phyloP scores from a whole-genome alignment of 1,140 invertebrate genomes.

The Daktulosphaira vitifoliae region DNA sequence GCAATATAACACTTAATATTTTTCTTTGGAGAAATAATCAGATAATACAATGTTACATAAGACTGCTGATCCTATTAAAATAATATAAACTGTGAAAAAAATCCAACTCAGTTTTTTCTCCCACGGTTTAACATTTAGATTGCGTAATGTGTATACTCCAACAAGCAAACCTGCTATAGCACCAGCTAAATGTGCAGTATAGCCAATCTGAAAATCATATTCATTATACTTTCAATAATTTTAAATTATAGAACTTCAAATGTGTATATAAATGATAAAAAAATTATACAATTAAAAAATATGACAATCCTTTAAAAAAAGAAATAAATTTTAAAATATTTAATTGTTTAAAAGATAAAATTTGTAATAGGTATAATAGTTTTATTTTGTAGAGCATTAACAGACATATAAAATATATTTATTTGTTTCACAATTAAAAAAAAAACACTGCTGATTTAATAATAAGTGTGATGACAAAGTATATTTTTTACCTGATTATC shows the following conservation, averaged over 20 bases:
- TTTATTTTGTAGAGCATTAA: too few relatives aligned
- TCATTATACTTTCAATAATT: neutral
- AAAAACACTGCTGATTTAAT: too few relatives aligned
- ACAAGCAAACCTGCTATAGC: slow-evolving; percentile 83
- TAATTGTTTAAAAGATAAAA: too few relatives aligned
- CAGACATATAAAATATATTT: too few relatives aligned
- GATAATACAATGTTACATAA: slow-evolving; percentile 64
- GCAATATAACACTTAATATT: slow-evolving; percentile 30
- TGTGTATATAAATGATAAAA: neutral
- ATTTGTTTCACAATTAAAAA: too few relatives aligned
- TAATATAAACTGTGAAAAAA: slow-evolving; percentile 63
- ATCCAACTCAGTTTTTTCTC: slow-evolving; percentile 80
- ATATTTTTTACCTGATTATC: slow-evolving; percentile 27
- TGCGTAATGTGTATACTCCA: slow-evolving; percentile 82
- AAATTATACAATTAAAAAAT: neutral
- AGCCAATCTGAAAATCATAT: slow-evolving; percentile 55
- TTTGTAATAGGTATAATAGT: too few relatives aligned
- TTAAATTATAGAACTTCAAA: neutral
- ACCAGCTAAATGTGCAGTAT: slow-evolving; percentile 81
- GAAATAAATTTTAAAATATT: neutral
- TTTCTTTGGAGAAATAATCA: slow-evolving; percentile 45
- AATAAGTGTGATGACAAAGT: too few relatives aligned
- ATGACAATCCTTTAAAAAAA: neutral
- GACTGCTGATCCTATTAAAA: slow-evolving; percentile 65
- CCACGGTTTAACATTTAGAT: slow-evolving; percentile 76